phyloP scores from a whole-genome alignment of 1,140 invertebrate species.

The Meloidogyne chitwoodi region DNA sequence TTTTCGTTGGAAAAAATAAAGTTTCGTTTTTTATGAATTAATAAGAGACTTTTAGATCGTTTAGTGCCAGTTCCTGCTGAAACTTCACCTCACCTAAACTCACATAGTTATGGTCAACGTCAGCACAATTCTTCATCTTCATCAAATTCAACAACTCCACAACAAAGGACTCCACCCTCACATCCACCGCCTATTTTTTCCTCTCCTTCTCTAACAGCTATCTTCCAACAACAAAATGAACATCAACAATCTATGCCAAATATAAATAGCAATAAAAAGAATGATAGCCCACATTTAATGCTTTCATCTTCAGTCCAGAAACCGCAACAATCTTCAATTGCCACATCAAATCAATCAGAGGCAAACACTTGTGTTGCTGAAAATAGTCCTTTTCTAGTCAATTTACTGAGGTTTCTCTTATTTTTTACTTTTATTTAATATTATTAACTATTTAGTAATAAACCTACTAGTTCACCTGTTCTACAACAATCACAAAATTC shows the following conservation, averaged over 20 bases:
- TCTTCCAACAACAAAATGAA: background rate
- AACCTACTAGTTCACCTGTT: too few relatives aligned
- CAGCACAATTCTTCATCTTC: background rate
- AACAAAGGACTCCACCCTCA: background rate
- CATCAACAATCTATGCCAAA: background rate
- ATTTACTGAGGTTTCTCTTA: slow-evolving; percentile 21
- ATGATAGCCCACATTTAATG: background rate
- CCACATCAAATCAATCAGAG: background rate
- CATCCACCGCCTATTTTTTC: background rate
- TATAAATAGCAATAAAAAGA: background rate
- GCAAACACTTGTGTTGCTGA: background rate
- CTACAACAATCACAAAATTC: background rate
- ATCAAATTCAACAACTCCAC: background rate
- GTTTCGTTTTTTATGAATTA: too few relatives aligned
- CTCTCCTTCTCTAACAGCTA: background rate
- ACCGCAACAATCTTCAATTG: background rate
- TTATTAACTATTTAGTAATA: background rate
- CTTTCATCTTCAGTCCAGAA: background rate
- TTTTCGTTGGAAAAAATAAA: too few relatives aligned
- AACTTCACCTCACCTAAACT: background rate
- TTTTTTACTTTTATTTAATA: background rate
- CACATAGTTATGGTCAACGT: background rate
- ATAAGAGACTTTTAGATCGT: background rate
- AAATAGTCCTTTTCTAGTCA: slow-evolving; percentile 28
- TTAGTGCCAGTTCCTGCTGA: background rate